These are phyloP conservation scores for Channa argus DNA, from an alignment of 2,113 vertebrate genomes.

Conservation along the genomic window DNA sequence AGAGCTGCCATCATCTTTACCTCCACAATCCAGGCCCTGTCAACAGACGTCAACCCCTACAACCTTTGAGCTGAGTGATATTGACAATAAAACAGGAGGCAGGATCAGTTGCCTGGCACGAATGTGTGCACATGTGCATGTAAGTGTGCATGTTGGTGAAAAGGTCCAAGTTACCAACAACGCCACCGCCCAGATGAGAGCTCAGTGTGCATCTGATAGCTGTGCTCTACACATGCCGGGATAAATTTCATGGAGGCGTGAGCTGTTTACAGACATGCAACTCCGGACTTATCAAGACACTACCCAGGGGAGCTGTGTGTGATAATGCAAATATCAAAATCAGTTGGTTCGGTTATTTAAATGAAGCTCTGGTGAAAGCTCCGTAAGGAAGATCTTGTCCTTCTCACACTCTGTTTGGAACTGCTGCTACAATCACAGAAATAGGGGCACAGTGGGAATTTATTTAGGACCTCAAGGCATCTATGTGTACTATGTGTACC, in stretches of 20 bases:
- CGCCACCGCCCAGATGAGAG: slow-evolving; percentile 39
- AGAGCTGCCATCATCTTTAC: slow-evolving; percentile 74
- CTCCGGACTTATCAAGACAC: too few species aligned
- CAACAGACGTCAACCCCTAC: slow-evolving; percentile 68
- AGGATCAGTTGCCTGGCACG: slow-evolving; percentile 50
- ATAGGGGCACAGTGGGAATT: too few species aligned
- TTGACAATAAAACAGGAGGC: slow-evolving; percentile 76
- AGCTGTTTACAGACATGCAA: too few species aligned
- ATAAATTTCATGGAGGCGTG: slow-evolving; percentile 58
- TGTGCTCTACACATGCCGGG: slow-evolving; percentile 30
- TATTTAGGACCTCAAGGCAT: too few species aligned
- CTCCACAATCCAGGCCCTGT: slow-evolving; percentile 64
- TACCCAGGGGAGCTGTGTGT: too few species aligned
- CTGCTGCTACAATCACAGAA: too few species aligned
- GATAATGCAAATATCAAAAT: too few species aligned
- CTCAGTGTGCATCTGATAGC: slow-evolving; percentile 50
- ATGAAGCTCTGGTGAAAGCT: too few species aligned
- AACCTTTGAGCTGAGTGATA: slow-evolving; percentile 63
- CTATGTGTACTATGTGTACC: too few species aligned
- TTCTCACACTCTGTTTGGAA: too few species aligned
- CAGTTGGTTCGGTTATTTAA: too few species aligned
- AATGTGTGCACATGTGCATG: slow-evolving; percentile 56
- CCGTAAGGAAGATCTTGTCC: too few species aligned
- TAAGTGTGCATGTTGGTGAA: slow-evolving; percentile 37
- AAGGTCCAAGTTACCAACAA: slow-evolving; percentile 36